Percentiles rank a stretch among this genome's conserved stretches.
These are phyloP conservation scores for Hexactinellida sp. DNA, from an alignment of 37 sponge, comb jelly and placozoan genomes.

Conservation along the genomic window DNA sequence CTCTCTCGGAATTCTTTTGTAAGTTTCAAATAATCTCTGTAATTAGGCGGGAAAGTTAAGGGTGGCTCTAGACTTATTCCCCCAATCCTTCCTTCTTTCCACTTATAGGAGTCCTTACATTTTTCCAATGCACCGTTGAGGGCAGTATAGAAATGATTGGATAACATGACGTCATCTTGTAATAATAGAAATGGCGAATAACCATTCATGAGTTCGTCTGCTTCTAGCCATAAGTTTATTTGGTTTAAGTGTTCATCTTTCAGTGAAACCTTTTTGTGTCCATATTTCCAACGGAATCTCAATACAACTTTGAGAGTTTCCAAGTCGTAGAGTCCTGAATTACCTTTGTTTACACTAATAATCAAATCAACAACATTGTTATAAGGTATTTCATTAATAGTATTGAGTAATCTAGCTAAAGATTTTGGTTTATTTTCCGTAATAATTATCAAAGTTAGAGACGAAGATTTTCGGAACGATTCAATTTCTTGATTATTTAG, in stretches of 20 bases:
- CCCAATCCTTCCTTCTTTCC: not conserved
- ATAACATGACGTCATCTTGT: constrained; percentile 5
- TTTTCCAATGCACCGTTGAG: not conserved
- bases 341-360: not conserved
- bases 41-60: not conserved
- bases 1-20: not conserved
- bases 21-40: not conserved
- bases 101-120: not conserved
- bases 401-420: not conserved
- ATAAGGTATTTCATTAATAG: not conserved
- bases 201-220: not conserved
- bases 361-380: not conserved
- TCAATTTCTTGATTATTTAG: not conserved
- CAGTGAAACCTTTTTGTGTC: not conserved
- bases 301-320: not conserved
- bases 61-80: not conserved
- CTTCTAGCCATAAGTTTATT: not conserved
- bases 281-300: not conserved
- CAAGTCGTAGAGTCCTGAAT: not conserved
- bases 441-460: not conserved
- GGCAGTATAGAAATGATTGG: not conserved
- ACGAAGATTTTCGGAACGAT: not conserved
- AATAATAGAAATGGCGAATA: not conserved
- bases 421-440: not conserved
- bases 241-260: not conserved